Base-by-base conservation (phyloP, 2,797 vertebrate species). In the Margarornis squamiger region DNA sequence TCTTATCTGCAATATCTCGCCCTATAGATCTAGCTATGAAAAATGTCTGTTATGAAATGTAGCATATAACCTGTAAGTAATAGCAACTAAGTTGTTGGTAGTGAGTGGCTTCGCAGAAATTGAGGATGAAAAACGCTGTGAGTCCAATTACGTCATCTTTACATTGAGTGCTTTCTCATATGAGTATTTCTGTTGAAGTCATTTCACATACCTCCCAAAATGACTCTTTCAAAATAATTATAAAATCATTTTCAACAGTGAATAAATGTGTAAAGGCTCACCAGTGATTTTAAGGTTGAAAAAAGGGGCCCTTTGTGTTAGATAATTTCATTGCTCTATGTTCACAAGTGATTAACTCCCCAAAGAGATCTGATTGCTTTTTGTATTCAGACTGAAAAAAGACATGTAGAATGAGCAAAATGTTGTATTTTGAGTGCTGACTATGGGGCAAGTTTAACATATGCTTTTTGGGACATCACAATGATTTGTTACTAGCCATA, bases 261-360 rank as follows among this genome's bases (percentile, higher is more conserved):
- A 96, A 93, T 96, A 95, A 95, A 95, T 82, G 85, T 90, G 78
- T 86, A 93, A 95, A 85, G 54, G 61, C 93, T 96, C 88, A 96
- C 90, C 83, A 94, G 88, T 93, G 90, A 94, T 82, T 96, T 95
- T 95, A 93, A 92, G 86, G 77, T 74, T 93, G 90, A 27, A 84
- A 95, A 93, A 96, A 76, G 72, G 34, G 67, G 59, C 49, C 77
- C 43, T 94, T 95, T 95, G 79, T 95, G 90, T 93, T 88, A 93
- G 91, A 92, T 95, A 96, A 94, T 96, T 96, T 96, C 91, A 82
- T 94, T 95, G 94, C 92, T 94, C 77, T 90, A 5, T 86, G 77
- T 94, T 97, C 93, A 93, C 88, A 94, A 95, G 90, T 95, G 96
- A 97, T 96, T 97, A 96, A 94, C 90, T 97, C 91, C 91, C 92